A percentile compares a stretch with the other conserved stretches of the same genome.
phyloP scores from a whole-genome alignment of 1,140 invertebrate genomes.

The Lutraria rhynchaena region DNA sequence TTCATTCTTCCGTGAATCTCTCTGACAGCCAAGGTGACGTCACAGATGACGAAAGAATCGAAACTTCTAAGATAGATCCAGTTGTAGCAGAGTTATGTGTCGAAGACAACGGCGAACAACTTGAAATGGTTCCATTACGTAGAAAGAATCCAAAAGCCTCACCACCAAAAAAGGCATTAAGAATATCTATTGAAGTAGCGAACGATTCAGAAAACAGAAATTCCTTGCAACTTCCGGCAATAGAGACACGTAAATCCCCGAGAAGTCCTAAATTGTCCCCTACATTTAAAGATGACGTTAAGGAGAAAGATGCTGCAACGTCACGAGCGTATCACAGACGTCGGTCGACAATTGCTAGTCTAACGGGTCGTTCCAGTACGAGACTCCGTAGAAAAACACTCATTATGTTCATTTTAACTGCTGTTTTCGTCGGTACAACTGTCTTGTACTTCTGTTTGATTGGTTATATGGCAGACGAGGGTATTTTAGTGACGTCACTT shows the following conservation, averaged over 20 bases:
- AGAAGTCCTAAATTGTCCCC: not conserved
- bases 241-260: not conserved
- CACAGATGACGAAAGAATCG: not conserved
- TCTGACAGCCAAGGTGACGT: slow-evolving; percentile 4
- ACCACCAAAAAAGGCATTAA: not conserved
- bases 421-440: slow-evolving; percentile 38
- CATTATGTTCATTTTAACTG: slow-evolving; percentile 56
- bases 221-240: slow-evolving; percentile 12
- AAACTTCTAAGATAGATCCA: not conserved
- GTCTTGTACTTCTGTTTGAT: slow-evolving; percentile 45
- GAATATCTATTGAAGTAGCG: not conserved
- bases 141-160: not conserved
- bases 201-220: slow-evolving; percentile 8
- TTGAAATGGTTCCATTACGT: slow-evolving; percentile 17
- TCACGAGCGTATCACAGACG: slow-evolving; percentile 7
- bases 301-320: not conserved
- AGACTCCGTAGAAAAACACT: slow-evolving; percentile 44
- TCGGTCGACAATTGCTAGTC: slow-evolving; percentile 39
- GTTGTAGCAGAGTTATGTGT: not conserved
- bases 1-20: slow-evolving; percentile 11
- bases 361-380: slow-evolving; percentile 1
- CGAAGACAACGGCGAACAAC: not conserved
- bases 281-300: not conserved
- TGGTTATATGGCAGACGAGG: slow-evolving; percentile 12
- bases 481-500: slow-evolving; percentile 4